Base-by-base conservation (phyloP, 1,140 invertebrate genomes). In the Lanistes nyassanus region DNA sequence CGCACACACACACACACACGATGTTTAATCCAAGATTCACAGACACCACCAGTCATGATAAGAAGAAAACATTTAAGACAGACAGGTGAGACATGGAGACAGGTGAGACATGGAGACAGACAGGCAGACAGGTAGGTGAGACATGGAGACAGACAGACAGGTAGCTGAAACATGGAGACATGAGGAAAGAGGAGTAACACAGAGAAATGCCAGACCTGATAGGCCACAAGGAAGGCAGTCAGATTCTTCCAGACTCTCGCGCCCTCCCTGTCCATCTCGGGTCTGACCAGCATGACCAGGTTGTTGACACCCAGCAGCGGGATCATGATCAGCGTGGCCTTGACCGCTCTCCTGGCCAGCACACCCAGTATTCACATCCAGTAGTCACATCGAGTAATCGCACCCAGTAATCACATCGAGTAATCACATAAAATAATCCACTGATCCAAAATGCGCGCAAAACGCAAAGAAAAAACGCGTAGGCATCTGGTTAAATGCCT, bases 251-350 rank as follows among this genome's bases (percentile, higher is more conserved):
- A 85, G 29, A 80, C 58, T 42, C 80, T 72, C 26, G 76, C 69
- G 0, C 71, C 77, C 26, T 69, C 36, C 0, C 75, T 51, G 9
- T 75, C 78, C 36, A 80, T 67, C 3, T 80, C 65, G 39, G 83
- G 83, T 42, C 53, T 74, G 56, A 76, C 69, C 42, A 67, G 37
- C 34, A 74, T 75, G 13, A 78, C 31, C 0, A 80, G 68, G 77
- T 82, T 86, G 77, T 88, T 85, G 13, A 86, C 75, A 1, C 85
- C 86, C 2, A 87, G 90, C 87, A 82, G 81, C 7, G 88, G 89
- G 75, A 88, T 89, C 87, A 88, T 81, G 29, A 88, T 87, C 72
- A 88, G 93, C 2, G 84, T 87, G 34, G 85, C 87, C 92, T 94
- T 60, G 92, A 93, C 79, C 92, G 92, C 37, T 36, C 86, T 82